Conservation (phyloP, 1,140 invertebrate species). For the Zeugodacus cucurbitae region DNA sequence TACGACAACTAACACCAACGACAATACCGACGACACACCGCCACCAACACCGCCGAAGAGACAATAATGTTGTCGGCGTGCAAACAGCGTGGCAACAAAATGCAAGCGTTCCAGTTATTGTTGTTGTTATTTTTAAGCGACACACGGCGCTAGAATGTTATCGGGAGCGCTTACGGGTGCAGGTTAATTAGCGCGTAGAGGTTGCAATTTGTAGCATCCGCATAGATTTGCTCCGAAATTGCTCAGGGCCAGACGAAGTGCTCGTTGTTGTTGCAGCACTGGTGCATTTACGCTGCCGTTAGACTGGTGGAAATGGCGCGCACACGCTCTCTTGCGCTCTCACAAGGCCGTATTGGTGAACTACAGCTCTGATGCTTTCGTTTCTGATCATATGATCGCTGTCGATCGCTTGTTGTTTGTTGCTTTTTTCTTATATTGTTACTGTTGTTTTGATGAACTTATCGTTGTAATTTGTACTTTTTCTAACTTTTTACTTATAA, state of each 20-base stretch:
- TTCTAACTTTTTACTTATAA: slow-evolving; percentile 21
- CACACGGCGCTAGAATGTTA: background rate
- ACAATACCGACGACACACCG: slow-evolving; percentile 23
- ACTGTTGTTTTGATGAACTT: slow-evolving; percentile 3
- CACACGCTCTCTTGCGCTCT: background rate
- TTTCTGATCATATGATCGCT: background rate
- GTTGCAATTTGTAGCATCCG: background rate
- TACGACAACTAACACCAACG: background rate
- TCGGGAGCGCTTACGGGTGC: background rate
- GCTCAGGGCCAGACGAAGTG: background rate
- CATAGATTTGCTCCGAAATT: background rate
- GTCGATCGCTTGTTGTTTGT: background rate
- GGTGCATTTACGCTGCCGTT: background rate
- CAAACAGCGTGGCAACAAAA: background rate
- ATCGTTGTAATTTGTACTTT: slow-evolving; percentile 38
- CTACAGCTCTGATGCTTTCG: background rate
- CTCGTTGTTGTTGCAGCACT: background rate
- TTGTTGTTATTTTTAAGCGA: too few species aligned
- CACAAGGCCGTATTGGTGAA: background rate
- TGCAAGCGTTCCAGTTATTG: background rate
- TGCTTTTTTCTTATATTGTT: slow-evolving; percentile 7
- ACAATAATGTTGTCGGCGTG: background rate
- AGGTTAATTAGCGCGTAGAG: background rate
- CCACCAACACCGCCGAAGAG: background rate
- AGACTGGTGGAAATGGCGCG: background rate